These are phyloP conservation scores for Salarias fasciatus DNA, from an alignment of 2,797 vertebrate genomes.

Conservation along the genomic window DNA sequence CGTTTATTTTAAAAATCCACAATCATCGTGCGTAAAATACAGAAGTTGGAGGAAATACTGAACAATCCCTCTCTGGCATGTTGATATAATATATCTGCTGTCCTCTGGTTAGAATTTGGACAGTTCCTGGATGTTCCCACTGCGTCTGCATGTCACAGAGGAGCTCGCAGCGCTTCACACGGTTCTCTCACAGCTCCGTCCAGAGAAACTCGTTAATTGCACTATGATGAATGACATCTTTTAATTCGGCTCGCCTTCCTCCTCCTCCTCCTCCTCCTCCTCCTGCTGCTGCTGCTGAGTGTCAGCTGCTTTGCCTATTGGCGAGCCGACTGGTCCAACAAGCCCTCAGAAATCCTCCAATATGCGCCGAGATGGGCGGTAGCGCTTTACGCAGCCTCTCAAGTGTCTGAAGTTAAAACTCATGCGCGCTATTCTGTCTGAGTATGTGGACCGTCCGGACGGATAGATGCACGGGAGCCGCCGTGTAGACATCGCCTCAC, in stretches of 20 bases:
- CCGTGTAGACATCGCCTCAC: conserved; percentile 40
- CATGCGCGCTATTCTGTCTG: conserved; percentile 64
- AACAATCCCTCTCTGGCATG: too few species aligned
- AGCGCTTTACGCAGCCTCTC: conserved; percentile 61
- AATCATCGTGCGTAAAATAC: too few species aligned
- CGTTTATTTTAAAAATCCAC: too few species aligned
- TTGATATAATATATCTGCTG: too few species aligned
- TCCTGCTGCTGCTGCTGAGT: conserved; percentile 49
- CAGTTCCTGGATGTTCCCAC: too few species aligned
- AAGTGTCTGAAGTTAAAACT: conserved; percentile 82
- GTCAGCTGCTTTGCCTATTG: conserved; percentile 50
- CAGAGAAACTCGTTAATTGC: conserved; percentile 11
- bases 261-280: conserved; percentile 24
- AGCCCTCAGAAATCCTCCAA: conserved; percentile 64
- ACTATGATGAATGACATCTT: conserved; percentile 3
- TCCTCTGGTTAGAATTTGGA: too few species aligned
- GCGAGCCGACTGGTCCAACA: conserved; percentile 22
- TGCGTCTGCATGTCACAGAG: too few species aligned
- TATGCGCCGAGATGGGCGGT: conserved; percentile 71
- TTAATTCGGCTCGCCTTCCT: conserved; percentile 6
- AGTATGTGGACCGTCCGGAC: conserved; percentile 60
- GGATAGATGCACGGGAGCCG: conserved; percentile 19
- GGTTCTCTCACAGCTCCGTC: neutral
- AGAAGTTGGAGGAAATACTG: too few species aligned
- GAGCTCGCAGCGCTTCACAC: too few species aligned